phyloP scores from a whole-genome alignment of 1,140 invertebrate species.

The Brachionus sp. region DNA sequence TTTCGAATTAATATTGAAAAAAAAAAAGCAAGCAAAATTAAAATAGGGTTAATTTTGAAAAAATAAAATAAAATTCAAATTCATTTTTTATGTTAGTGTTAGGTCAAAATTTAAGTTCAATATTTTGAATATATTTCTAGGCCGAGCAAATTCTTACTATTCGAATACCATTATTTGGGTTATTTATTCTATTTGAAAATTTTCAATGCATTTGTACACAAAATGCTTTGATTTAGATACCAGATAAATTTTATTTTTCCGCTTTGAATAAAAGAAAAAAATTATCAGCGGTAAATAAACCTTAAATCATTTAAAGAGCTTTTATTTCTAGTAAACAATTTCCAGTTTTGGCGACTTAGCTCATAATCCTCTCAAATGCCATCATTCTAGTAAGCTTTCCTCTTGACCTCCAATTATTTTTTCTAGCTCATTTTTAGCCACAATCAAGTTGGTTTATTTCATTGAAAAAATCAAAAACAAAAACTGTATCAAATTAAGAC shows the following conservation, averaged over 20 bases:
- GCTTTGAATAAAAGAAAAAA: neutral
- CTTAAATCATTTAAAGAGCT: neutral
- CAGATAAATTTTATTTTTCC: neutral
- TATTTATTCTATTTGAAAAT: neutral
- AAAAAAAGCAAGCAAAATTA: neutral
- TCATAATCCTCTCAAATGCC: neutral
- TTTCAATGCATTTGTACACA: neutral
- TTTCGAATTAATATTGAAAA: neutral
- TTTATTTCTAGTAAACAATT: neutral
- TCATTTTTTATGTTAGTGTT: neutral
- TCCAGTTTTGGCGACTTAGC: too few relatives aligned
- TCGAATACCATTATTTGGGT: neutral
- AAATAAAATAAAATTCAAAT: neutral
- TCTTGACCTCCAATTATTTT: neutral
- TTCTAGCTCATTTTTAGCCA: neutral
- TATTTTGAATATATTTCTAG: conserved; percentile 1
- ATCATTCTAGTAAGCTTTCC: neutral
- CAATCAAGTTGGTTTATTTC: neutral
- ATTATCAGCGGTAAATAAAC: neutral
- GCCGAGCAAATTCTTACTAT: neutral
- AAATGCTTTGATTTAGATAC: neutral
- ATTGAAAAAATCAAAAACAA: neutral
- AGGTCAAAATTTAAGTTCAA: neutral
- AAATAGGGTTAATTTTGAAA: neutral
- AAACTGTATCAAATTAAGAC: neutral